Evolutionary conservation across 2,888 invertebrate genomes (phyloP).

Genomic region (Trachelus stipa): DNA sequence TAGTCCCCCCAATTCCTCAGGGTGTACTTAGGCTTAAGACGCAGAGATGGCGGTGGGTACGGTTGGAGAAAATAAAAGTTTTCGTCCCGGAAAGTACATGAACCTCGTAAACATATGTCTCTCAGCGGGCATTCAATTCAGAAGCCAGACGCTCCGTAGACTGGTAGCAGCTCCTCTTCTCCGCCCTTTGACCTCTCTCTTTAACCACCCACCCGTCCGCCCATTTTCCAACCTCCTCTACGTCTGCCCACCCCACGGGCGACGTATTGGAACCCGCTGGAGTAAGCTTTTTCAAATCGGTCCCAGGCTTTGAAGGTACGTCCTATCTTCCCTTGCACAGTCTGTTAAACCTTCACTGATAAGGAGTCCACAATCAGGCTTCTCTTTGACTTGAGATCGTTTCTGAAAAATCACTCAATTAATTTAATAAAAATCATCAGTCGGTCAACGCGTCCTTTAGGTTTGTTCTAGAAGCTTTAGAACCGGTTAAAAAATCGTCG

Average conservation of each 20-base stretch:
- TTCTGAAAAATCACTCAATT: not conserved
- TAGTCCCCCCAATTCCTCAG: not conserved
- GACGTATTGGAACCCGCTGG: not conserved
- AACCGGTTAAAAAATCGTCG: too few relatives aligned
- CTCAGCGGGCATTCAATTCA: slow-evolving; percentile 43
- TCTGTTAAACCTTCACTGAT: not conserved
- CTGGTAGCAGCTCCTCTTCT: not conserved
- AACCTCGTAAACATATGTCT: slow-evolving; percentile 29
- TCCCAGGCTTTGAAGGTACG: not conserved
- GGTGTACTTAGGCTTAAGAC: slow-evolving; percentile 8
- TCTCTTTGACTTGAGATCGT: not conserved
- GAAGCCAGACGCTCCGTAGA: slow-evolving; percentile 14
- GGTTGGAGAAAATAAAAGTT: slow-evolving; percentile 2
- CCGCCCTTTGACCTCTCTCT: not conserved
- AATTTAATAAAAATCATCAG: not conserved
- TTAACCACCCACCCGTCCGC: not conserved
- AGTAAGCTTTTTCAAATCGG: slow-evolving; percentile 2
- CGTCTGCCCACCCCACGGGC: not conserved
- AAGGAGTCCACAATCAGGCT: not conserved
- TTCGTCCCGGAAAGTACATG: not conserved
- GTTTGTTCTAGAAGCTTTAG: too few relatives aligned
- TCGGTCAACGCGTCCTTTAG: too few relatives aligned
- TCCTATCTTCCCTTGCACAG: not conserved
- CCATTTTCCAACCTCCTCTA: not conserved
- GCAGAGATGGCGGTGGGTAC: not conserved